Percentiles rank a stretch among this genome's conserved stretches.
Conservation (phyloP, 2,113 vertebrate species). For the Empidonax traillii region DNA sequence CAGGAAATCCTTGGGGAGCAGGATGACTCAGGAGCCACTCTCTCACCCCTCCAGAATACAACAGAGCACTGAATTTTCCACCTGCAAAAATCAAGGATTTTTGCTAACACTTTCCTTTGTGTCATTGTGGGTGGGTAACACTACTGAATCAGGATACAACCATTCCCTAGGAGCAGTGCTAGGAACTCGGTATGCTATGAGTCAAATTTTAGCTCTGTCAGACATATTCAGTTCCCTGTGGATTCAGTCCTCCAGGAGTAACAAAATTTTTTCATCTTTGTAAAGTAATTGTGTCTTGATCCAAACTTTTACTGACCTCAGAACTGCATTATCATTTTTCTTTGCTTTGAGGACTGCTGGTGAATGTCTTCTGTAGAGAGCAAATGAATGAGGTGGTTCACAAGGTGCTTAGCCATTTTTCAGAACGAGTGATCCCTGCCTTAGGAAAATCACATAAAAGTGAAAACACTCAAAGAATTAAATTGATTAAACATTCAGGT, state of each 20-base stretch:
- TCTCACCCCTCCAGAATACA: neutral
- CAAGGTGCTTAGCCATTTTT: constrained; percentile 8
- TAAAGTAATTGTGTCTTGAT: neutral
- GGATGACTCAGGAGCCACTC: neutral
- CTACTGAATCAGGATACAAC: neutral
- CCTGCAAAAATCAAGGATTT: neutral
- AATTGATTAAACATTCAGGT: neutral
- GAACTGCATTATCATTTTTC: neutral
- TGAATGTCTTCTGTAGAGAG: neutral
- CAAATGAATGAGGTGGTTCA: neutral
- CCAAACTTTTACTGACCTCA: neutral
- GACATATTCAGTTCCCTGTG: neutral
- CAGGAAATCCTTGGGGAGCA: neutral
- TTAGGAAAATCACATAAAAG: constrained; percentile 15
- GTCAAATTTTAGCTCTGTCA: neutral
- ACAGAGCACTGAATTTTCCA: neutral
- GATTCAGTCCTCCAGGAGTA: neutral
- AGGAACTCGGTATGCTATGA: neutral
- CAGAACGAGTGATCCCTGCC: constrained; percentile 12
- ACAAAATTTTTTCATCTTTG: neutral
- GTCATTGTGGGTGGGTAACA: neutral
- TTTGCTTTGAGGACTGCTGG: neutral
- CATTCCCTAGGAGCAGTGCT: neutral
- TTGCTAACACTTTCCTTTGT: neutral
- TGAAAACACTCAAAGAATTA: constrained; percentile 1